Evolutionary conservation across 1,140 invertebrate species (phyloP).

Genomic region (Euwallacea fornicatus): DNA sequence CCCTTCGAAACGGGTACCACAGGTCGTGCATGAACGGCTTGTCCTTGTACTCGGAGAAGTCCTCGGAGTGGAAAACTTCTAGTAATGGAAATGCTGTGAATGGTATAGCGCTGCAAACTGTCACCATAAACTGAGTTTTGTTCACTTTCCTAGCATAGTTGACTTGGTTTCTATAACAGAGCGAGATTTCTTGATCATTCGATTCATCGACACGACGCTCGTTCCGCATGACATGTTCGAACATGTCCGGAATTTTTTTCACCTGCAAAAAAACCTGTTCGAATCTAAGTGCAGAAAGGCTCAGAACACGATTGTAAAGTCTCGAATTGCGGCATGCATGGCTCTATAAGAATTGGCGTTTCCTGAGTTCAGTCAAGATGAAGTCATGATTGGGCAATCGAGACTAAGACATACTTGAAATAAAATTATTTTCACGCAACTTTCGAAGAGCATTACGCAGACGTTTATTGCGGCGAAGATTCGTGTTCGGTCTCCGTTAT

Average conservation of each 20-base stretch:
- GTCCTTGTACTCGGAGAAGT: constrained; percentile 17
- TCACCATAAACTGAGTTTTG: background rate
- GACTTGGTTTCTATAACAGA: background rate
- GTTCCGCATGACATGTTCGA: constrained; percentile 7
- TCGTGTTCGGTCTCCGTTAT: background rate
- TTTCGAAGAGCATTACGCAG: constrained; percentile 1
- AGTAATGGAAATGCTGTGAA: background rate
- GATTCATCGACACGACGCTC: background rate
- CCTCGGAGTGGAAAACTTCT: background rate
- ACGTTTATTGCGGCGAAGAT: constrained; percentile 17
- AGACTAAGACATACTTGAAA: background rate
- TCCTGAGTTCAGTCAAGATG: too few relatives aligned
- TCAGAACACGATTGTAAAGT: too few relatives aligned
- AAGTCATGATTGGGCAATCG: too few relatives aligned
- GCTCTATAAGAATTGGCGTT: too few relatives aligned
- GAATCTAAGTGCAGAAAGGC: too few relatives aligned
- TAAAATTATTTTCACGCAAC: constrained; percentile 4
- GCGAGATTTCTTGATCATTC: constrained; percentile 1
- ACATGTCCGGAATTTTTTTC: constrained; percentile 22
- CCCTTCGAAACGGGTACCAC: constrained; percentile 21
- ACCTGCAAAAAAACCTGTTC: background rate
- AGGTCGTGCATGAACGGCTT: constrained; percentile 26
- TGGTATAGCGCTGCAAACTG: background rate
- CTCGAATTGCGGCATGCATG: too few relatives aligned
- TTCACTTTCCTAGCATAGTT: constrained; percentile 17